phyloP scores from a whole-genome alignment of 2,113 vertebrate species.

The Thermophis baileyi region DNA sequence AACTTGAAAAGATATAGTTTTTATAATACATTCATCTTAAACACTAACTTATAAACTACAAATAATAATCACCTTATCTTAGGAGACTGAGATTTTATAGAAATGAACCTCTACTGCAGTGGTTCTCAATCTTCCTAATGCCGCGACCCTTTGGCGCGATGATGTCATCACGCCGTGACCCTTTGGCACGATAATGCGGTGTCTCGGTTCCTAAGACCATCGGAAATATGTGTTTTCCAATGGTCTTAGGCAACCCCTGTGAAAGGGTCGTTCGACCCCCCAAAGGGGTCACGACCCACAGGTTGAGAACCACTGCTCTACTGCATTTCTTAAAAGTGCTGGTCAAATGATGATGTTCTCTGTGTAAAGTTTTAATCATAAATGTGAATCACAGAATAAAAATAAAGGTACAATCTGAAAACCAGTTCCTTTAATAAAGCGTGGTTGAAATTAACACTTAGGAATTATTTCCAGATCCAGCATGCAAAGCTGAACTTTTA shows the following conservation, averaged over 20 bases:
- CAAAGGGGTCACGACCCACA: too few relatives aligned
- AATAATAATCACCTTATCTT: background rate
- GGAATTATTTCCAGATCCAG: slow-evolving; percentile 36
- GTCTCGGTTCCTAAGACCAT: too few relatives aligned
- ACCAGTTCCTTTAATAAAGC: slow-evolving; percentile 19
- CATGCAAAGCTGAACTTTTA: slow-evolving; percentile 25
- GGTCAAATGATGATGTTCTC: background rate
- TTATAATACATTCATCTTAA: background rate
- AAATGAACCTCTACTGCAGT: background rate
- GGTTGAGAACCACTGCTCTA: too few relatives aligned
- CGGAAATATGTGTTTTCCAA: too few relatives aligned
- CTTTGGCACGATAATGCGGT: too few relatives aligned
- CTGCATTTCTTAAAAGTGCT: background rate
- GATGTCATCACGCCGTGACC: too few relatives aligned
- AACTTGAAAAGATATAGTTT: background rate
- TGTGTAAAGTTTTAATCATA: background rate
- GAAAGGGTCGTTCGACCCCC: too few relatives aligned
- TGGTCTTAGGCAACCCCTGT: too few relatives aligned
- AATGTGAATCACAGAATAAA: background rate
- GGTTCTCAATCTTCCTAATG: too few relatives aligned
- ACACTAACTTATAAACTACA: background rate
- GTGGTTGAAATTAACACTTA: slow-evolving; percentile 27
- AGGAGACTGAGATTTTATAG: background rate
- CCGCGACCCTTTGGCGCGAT: too few relatives aligned
- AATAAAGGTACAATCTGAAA: slow-evolving; percentile 21